A percentile compares a stretch with the other conserved stretches of the same genome.
These are phyloP conservation scores for Seriola dumerili DNA, from an alignment of 2,113 vertebrate genomes.

Conservation along the genomic window DNA sequence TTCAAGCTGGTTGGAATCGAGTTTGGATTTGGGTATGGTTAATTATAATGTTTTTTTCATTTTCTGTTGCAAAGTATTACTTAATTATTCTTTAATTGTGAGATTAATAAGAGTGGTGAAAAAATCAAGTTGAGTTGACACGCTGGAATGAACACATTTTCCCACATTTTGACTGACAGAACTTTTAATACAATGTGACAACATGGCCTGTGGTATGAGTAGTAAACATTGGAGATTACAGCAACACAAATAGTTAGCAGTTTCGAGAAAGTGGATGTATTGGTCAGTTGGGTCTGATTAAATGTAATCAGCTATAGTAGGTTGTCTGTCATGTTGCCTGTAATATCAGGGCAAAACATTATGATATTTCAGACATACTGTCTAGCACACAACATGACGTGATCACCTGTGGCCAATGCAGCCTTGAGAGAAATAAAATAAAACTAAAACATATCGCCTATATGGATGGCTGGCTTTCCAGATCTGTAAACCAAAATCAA, in stretches of 20 bases:
- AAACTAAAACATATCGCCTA: no score
- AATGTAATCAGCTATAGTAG: constrained; percentile 1
- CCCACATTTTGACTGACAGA: neutral
- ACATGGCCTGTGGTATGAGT: neutral
- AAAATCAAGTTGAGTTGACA: neutral
- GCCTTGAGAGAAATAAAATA: neutral
- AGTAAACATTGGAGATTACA: constrained; percentile 6
- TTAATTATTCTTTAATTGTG: neutral
- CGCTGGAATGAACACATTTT: neutral
- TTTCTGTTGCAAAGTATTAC: neutral
- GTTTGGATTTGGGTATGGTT: neutral
- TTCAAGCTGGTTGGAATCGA: neutral
- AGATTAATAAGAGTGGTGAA: neutral
- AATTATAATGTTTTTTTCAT: neutral
- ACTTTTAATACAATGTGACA: constrained; percentile 13
- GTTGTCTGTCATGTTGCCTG: no score
- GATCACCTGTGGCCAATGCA: neutral
- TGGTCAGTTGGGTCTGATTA: neutral
- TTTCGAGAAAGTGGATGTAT: neutral
- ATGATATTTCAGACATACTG: neutral
- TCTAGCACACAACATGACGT: neutral
- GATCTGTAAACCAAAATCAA: neutral
- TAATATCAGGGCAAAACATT: neutral
- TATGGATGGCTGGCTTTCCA: neutral
- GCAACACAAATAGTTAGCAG: neutral